Conservation (phyloP, 2,797 vertebrate genomes). For the Arnoldichthys spilopterus region DNA sequence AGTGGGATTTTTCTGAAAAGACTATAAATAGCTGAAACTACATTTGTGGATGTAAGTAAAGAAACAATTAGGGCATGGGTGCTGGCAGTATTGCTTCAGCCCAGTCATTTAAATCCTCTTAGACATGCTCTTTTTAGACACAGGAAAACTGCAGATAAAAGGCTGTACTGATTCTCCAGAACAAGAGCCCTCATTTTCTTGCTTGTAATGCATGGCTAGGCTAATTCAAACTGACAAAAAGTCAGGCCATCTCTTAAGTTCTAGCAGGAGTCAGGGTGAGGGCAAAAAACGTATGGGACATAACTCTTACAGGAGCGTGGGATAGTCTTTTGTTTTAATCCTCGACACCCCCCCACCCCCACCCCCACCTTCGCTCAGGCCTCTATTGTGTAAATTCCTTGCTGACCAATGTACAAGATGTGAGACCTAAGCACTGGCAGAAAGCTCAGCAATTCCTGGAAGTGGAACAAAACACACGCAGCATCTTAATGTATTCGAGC, state of each 20-base stretch:
- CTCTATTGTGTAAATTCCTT: slow-evolving; percentile 36
- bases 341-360: background rate
- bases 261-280: slow-evolving; percentile 55
- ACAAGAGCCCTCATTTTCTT: slow-evolving; percentile 64
- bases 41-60: slow-evolving; percentile 9
- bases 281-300: slow-evolving; percentile 22
- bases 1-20: background rate
- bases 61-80: slow-evolving; percentile 31
- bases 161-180: slow-evolving; percentile 67
- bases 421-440: slow-evolving; percentile 8
- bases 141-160: slow-evolving; percentile 44
- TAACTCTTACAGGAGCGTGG: slow-evolving; percentile 8
- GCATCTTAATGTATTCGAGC: slow-evolving; percentile 12
- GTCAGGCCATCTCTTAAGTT: slow-evolving; percentile 65
- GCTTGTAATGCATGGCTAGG: slow-evolving; percentile 67
- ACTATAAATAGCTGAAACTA: slow-evolving; percentile 28
- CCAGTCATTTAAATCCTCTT: slow-evolving; percentile 64
- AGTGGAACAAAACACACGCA: slow-evolving; percentile 28
- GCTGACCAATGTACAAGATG: slow-evolving; percentile 6
- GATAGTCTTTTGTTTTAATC: slow-evolving; percentile 22
- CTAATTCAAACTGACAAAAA: slow-evolving; percentile 76
- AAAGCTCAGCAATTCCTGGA: slow-evolving; percentile 31
- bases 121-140: slow-evolving; percentile 35
- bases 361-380: background rate
- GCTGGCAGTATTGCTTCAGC: slow-evolving; percentile 45